Evolutionary conservation across 2,797 vertebrate genomes (phyloP).

Genomic region (Rousettus madagascariensis): DNA sequence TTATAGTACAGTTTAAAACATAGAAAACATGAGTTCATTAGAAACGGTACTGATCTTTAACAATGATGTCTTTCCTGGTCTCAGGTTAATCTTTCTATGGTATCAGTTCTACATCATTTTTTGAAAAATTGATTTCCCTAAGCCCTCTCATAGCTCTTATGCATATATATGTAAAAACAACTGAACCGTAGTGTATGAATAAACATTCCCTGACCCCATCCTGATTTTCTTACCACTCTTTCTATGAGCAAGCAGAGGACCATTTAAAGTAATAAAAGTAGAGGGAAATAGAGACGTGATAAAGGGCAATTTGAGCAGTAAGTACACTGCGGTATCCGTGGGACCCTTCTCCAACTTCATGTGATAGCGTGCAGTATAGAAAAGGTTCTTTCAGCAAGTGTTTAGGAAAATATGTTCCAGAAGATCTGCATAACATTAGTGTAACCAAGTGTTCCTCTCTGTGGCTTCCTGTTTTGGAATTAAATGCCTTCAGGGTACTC

Average conservation of each 20-base stretch:
- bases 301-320: slow-evolving; percentile 59
- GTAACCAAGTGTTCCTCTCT: slow-evolving; percentile 89
- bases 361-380: slow-evolving; percentile 74
- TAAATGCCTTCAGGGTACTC: slow-evolving; percentile 88
- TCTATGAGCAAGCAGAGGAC: slow-evolving; percentile 12
- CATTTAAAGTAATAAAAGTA: slow-evolving; percentile 33
- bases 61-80: neutral
- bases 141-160: neutral
- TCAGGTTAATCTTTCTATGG: neutral
- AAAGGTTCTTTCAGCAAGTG: slow-evolving; percentile 84
- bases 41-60: slow-evolving; percentile 7
- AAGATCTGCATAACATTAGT: slow-evolving; percentile 92
- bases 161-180: neutral
- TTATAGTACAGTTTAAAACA: neutral
- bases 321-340: slow-evolving; percentile 40
- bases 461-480: slow-evolving; percentile 92
- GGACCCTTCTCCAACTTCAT: slow-evolving; percentile 72
- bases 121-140: neutral
- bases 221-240: slow-evolving; percentile 7
- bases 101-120: neutral
- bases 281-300: neutral
- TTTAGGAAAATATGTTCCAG: slow-evolving; percentile 86
- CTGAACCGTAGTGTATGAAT: neutral
- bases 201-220: neutral
- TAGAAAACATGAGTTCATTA: neutral